Evolutionary conservation across 2,113 vertebrate species (phyloP).

Genomic region (Pitta sordida): DNA sequence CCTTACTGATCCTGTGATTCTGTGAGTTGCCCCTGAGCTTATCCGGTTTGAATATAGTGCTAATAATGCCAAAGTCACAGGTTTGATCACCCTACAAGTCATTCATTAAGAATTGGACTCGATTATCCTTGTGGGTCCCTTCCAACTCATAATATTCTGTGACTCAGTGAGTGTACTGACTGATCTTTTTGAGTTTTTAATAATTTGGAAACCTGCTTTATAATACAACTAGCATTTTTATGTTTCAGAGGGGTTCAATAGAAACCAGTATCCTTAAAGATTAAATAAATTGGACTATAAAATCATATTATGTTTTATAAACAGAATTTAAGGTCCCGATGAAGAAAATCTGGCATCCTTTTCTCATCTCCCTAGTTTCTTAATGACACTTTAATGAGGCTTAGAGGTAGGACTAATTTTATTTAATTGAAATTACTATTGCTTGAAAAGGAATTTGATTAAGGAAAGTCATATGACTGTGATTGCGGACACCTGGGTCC

Average conservation of each 20-base stretch:
- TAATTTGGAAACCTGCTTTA: neutral
- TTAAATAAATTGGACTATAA: neutral
- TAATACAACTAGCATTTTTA: neutral
- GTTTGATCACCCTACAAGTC: neutral
- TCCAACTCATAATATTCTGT: neutral
- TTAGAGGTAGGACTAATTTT: neutral
- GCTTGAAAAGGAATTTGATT: conserved; percentile 1
- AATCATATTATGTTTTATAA: neutral
- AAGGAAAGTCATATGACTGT: neutral
- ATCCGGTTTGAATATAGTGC: neutral
- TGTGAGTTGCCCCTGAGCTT: too few species aligned
- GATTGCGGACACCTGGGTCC: neutral
- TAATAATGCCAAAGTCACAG: neutral
- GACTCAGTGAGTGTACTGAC: neutral
- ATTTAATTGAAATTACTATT: neutral
- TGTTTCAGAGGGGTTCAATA: neutral
- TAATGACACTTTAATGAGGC: conserved; percentile 2
- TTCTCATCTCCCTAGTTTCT: neutral
- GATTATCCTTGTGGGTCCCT: neutral
- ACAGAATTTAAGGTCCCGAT: neutral
- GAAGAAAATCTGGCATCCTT: neutral
- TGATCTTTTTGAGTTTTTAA: neutral
- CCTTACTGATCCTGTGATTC: neutral
- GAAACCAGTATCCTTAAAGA: neutral
- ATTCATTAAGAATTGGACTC: neutral